Evolutionary conservation across 1,140 invertebrate genomes (phyloP).

Genomic region (Drosophila triauraria): DNA sequence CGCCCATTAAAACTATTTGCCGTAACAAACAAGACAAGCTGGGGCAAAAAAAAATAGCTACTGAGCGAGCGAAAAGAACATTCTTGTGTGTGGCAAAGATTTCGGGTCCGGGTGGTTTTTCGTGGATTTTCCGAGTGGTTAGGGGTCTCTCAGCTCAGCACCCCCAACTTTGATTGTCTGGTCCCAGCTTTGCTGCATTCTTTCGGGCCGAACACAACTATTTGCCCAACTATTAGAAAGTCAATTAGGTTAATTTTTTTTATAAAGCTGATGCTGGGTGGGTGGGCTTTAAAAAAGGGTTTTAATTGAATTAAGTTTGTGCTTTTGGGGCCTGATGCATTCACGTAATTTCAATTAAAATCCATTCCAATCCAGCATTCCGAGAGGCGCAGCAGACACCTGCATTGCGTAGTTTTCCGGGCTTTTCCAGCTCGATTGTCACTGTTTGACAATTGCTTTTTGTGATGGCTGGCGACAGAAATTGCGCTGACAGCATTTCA

Average conservation of each 20-base stretch:
- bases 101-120: conserved; percentile 31
- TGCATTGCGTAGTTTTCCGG: conserved; percentile 26
- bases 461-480: conserved; percentile 13
- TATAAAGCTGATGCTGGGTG: background rate
- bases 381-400: conserved; percentile 5
- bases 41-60: background rate
- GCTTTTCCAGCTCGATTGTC: conserved; percentile 29
- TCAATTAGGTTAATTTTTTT: conserved; percentile 59
- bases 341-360: conserved; percentile 53
- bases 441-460: conserved; percentile 37
- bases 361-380: conserved; percentile 40
- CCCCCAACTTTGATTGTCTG: conserved; percentile 53
- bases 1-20: conserved; percentile 81
- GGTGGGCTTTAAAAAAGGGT: background rate
- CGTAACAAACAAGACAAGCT: conserved; percentile 66
- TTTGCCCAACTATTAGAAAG: conserved; percentile 71
- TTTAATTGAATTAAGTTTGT: conserved; percentile 29
- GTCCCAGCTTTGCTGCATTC: conserved; percentile 56
- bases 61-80: conserved; percentile 34
- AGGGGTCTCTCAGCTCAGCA: conserved; percentile 5
- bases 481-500: conserved; percentile 42
- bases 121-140: background rate
- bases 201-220: conserved; percentile 49
- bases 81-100: conserved; percentile 55
- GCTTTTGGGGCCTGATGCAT: conserved; percentile 14